phyloP scores from a whole-genome alignment of 92 coral and sea anemone species.

The Bergia sp. region DNA sequence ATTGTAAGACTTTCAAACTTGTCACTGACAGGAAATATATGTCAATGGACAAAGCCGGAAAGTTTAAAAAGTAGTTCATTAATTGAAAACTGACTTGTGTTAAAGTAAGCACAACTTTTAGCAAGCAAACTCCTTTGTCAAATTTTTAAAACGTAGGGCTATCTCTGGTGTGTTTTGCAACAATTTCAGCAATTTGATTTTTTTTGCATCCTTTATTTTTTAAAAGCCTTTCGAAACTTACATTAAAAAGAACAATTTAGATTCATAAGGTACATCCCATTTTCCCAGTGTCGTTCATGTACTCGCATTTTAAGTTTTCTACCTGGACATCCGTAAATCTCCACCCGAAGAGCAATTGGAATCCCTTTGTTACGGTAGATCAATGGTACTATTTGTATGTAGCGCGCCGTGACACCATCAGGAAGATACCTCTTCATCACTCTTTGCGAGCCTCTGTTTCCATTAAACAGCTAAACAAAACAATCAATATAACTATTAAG shows the following conservation, averaged over 20 bases:
- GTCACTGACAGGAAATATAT: neutral
- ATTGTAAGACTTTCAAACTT: neutral
- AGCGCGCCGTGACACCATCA: constrained; percentile 50
- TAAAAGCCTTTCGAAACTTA: neutral
- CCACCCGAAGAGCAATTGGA: constrained; percentile 63
- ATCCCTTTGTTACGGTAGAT: constrained; percentile 31
- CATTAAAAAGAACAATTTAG: neutral
- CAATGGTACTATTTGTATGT: constrained; percentile 51
- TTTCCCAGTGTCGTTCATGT: neutral
- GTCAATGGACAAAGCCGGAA: neutral
- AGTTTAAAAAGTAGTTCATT: too few species aligned
- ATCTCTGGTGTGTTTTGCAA: too few species aligned
- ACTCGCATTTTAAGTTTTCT: neutral
- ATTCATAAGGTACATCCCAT: neutral
- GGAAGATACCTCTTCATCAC: constrained; percentile 39
- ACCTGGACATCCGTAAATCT: constrained; percentile 75
- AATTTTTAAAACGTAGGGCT: neutral
- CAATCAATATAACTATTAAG: neutral
- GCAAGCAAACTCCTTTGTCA: neutral
- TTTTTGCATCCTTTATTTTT: neutral
- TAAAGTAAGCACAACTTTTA: too few species aligned
- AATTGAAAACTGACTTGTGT: neutral
- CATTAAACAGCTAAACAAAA: constrained; percentile 49
- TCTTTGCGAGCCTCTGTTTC: constrained; percentile 50
- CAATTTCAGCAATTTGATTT: neutral